These are phyloP conservation scores for Acanthopagrus latus DNA, from an alignment of 2,797 vertebrate genomes.

Conservation along the genomic window DNA sequence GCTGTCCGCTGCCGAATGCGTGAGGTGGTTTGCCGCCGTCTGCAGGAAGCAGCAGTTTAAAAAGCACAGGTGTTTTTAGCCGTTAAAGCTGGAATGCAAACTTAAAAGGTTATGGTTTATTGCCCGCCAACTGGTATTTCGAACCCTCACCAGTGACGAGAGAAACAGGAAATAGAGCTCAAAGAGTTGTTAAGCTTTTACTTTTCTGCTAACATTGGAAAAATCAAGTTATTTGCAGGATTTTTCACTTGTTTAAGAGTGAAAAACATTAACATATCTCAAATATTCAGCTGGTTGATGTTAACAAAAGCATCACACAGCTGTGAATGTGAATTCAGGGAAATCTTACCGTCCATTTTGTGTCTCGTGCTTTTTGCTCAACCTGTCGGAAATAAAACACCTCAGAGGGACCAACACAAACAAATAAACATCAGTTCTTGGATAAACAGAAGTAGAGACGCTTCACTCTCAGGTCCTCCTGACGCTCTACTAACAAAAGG, in stretches of 20 bases:
- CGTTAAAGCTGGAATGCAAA: too few relatives aligned
- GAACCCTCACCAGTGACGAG: too few relatives aligned
- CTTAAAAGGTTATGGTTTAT: too few relatives aligned
- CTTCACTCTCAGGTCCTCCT: constrained; percentile 10
- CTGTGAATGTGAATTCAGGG: not conserved
- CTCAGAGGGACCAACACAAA: constrained; percentile 14
- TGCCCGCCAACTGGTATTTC: too few relatives aligned
- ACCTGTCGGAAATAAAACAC: constrained; percentile 66
- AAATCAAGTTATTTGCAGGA: too few relatives aligned
- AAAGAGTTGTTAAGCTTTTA: too few relatives aligned
- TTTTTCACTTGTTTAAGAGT: not conserved
- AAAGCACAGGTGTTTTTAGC: too few relatives aligned
- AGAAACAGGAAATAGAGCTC: too few relatives aligned
- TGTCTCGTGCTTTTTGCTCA: constrained; percentile 38
- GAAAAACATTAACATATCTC: too few relatives aligned
- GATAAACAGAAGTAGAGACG: constrained; percentile 28
- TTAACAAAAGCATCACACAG: too few relatives aligned
- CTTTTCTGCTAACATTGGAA: too few relatives aligned
- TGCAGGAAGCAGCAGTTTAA: constrained; percentile 26
- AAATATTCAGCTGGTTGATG: rapidly evolving
- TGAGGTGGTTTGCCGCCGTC: constrained; percentile 70
- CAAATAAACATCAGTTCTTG: constrained; percentile 35
- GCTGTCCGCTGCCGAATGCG: constrained; percentile 70
- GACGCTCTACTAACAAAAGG: constrained; percentile 41
- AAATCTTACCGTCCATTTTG: constrained; percentile 81